Base-by-base conservation (phyloP, 2,113 vertebrate genomes). In the Budorcas taxicolor region DNA sequence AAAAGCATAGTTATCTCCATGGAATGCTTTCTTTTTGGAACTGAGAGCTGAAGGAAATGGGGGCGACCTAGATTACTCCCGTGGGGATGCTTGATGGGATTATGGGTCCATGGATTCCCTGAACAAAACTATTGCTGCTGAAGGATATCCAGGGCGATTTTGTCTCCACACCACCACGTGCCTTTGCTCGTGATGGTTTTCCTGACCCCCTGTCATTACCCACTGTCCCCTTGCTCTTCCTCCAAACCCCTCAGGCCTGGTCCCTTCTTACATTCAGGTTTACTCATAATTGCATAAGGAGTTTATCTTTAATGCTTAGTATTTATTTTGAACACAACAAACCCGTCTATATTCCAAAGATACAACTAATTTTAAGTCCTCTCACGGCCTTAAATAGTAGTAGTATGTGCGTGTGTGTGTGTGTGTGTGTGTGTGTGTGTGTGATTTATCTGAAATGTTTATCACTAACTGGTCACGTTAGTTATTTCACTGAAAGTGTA, bases 111-210 rank as follows among this genome's bases (percentile, higher is more conserved):
- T 3, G 57, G 40, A 53, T 36, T 71, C 14, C 27, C 1, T 43
- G 58, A 58, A 71, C 10, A 84, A 43, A 57, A 43, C 43, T 3
- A 13, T 29, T 81, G 6, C 10, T 36, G 3, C 23, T 3, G 47
- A 58, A 45, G 67, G 21, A 40, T 13, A 21, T 13, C 31, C 9
- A 5, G 15, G 4, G 15, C 0, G 6, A 27, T 3, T 47, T 62
- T 1, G 3, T 9, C 29, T 52, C 52, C 76, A 62, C 1, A 14
- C 27, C 17, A 3, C 25, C 2, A 15, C 0, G 0, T n/a, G 12
- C 36, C 21, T 33, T 71, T 53, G 36, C 3, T 29, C 10, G 0
- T 40, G 15, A 3, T 1, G 23, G 11, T 12, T 81, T 9, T n/a
- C 33, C n/a, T 21, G 1, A 31, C 71, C 19, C 23, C 23, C 12